phyloP scores from a whole-genome alignment of 2,113 vertebrate genomes.

The Sciurus niger region DNA sequence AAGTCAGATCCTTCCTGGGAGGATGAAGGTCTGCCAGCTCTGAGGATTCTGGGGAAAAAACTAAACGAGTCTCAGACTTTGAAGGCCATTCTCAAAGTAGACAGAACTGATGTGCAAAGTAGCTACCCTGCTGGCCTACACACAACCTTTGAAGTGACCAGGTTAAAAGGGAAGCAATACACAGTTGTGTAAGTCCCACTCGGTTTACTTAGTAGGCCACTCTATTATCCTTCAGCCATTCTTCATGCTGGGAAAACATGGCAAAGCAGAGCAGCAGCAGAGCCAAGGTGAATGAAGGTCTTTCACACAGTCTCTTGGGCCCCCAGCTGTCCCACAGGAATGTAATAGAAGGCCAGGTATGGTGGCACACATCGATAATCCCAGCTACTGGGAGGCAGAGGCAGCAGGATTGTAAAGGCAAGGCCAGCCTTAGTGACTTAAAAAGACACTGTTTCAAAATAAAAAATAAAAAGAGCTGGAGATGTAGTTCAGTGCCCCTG shows the following conservation, averaged over 20 bases:
- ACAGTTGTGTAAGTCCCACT: not conserved
- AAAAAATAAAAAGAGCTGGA: not conserved
- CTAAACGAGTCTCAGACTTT: not conserved
- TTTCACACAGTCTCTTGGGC: not conserved
- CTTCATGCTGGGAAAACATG: not conserved
- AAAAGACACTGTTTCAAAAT: not conserved
- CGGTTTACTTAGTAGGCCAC: not conserved
- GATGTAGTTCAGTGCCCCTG: not conserved
- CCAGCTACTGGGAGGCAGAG: not conserved
- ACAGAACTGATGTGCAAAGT: not conserved
- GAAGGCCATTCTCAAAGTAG: constrained; percentile 4
- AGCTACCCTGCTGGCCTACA: not conserved
- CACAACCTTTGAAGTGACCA: not conserved
- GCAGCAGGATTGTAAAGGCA: not conserved
- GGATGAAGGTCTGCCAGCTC: constrained; percentile 65
- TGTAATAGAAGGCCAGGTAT: not conserved
- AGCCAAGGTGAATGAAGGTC: not conserved
- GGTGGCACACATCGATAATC: not conserved
- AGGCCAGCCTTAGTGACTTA: not conserved
- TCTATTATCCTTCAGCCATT: not conserved
- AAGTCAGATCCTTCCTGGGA: constrained; percentile 62
- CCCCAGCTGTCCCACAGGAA: not conserved
- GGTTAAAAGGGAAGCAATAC: not conserved
- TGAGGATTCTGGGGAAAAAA: not conserved
- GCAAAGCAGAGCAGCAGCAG: not conserved